These are phyloP conservation scores for Thalpophila matura DNA, from an alignment of 2,888 invertebrate genomes.

Conservation along the genomic window DNA sequence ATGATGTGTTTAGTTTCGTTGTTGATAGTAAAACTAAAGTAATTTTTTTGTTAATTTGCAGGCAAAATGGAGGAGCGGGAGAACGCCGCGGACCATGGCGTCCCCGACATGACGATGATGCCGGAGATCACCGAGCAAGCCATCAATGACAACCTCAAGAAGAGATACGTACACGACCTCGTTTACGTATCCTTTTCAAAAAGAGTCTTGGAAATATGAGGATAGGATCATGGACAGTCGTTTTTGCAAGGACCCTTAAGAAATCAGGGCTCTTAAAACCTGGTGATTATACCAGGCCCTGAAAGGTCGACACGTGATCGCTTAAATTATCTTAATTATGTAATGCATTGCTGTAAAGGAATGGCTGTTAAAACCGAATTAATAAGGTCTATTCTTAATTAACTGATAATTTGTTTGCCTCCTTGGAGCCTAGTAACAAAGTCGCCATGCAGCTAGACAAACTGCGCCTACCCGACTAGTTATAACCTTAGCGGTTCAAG, in stretches of 20 bases:
- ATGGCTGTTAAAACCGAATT: too few relatives aligned
- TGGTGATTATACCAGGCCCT: too few relatives aligned
- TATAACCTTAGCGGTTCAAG: constrained; percentile 2
- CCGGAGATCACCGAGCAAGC: constrained; percentile 97
- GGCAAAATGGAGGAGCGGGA: constrained; percentile 86
- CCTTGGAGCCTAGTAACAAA: too few relatives aligned
- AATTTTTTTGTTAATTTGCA: constrained; percentile 67
- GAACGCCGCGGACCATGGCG: constrained; percentile 92
- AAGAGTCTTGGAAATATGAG: not conserved
- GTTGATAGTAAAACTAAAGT: not conserved
- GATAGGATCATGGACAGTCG: too few relatives aligned
- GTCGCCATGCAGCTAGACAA: not conserved
- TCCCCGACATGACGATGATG: constrained; percentile 97
- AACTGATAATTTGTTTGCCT: too few relatives aligned
- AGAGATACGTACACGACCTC: constrained; percentile 95
- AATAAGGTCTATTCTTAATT: too few relatives aligned
- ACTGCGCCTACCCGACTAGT: not conserved
- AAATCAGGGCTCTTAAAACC: too few relatives aligned
- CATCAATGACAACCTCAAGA: constrained; percentile 96
- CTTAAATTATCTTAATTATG: too few relatives aligned
- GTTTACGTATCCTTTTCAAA: constrained; percentile 97
- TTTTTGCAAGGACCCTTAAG: too few relatives aligned
- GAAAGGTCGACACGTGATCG: too few relatives aligned
- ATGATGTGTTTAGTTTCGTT: not conserved
- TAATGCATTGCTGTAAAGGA: too few relatives aligned